A percentile compares a stretch with the other conserved stretches of the same genome.
Conservation (phyloP, 2,797 vertebrate species). For the Microctenopoma stevenorrisi region DNA sequence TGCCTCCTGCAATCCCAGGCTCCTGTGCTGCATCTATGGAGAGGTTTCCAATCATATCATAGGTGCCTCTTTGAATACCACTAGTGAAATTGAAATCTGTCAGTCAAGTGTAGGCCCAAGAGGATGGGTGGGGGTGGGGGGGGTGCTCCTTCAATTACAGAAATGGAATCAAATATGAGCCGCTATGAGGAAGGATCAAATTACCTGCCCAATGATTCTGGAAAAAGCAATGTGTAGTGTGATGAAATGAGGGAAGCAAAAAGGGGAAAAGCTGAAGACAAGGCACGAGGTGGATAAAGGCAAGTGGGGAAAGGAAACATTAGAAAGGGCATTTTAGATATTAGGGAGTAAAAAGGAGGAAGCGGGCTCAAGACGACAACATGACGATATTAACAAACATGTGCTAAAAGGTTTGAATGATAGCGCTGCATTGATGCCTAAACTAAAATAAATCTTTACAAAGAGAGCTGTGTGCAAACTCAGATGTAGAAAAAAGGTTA, state of each 20-base stretch:
- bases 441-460: neutral
- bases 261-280: slow-evolving; percentile 29
- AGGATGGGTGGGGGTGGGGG: neutral
- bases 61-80: slow-evolving; percentile 59
- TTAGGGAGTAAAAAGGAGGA: slow-evolving; percentile 25
- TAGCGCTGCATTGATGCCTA: slow-evolving; percentile 13
- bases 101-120: slow-evolving; percentile 52
- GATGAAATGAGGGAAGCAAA: slow-evolving; percentile 43
- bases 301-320: slow-evolving; percentile 9
- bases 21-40: slow-evolving; percentile 27
- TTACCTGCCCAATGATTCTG: slow-evolving; percentile 57
- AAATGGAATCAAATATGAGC: slow-evolving; percentile 73
- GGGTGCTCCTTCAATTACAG: slow-evolving; percentile 62
- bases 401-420: neutral
- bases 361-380: neutral
- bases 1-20: slow-evolving; percentile 31
- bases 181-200: slow-evolving; percentile 47
- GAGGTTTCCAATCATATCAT: slow-evolving; percentile 60
- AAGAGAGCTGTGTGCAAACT: neutral
- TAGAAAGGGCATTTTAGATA: slow-evolving; percentile 28
- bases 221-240: slow-evolving; percentile 43
- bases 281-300: slow-evolving; percentile 34
- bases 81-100: slow-evolving; percentile 70
- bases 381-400: neutral
- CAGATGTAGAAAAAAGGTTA: neutral